phyloP scores from a whole-genome alignment of 2,797 vertebrate species.

The Spea hammondii region DNA sequence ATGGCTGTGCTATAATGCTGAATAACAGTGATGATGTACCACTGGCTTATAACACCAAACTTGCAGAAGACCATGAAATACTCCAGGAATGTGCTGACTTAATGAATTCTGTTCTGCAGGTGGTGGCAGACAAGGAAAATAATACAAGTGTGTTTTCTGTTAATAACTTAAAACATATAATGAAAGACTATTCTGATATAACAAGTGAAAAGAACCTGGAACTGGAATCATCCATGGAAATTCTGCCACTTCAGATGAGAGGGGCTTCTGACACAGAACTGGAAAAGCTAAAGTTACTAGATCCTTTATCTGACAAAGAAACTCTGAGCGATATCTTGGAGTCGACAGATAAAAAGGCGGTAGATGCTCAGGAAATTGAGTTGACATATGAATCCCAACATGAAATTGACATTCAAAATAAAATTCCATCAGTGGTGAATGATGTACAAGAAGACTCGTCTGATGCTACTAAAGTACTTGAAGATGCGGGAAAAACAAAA shows the following conservation, averaged over 20 bases:
- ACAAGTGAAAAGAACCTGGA: background rate
- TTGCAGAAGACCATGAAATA: background rate
- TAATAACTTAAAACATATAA: background rate
- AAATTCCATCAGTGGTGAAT: conserved; percentile 12
- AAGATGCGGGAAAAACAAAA: conserved; percentile 50
- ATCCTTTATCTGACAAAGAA: background rate
- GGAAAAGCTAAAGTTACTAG: background rate
- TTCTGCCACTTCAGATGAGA: background rate
- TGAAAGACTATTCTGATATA: background rate
- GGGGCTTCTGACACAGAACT: conserved; percentile 1
- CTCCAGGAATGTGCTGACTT: background rate
- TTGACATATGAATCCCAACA: background rate
- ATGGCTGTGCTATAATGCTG: background rate
- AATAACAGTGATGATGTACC: background rate
- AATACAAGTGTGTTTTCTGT: conserved; percentile 19
- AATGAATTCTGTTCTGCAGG: background rate
- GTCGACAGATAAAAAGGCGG: background rate
- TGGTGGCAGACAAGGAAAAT: conserved; percentile 22
- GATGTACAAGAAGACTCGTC: conserved; percentile 15
- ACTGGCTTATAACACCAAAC: background rate
- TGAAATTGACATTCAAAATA: conserved; percentile 52
- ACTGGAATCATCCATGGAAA: background rate
- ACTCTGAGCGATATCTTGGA: background rate
- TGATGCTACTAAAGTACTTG: conserved; percentile 27
- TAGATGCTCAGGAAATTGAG: background rate